Percentiles rank a stretch among this genome's conserved stretches.
phyloP scores from a whole-genome alignment of 2,888 invertebrate species.

The Nemurella pictetii region DNA sequence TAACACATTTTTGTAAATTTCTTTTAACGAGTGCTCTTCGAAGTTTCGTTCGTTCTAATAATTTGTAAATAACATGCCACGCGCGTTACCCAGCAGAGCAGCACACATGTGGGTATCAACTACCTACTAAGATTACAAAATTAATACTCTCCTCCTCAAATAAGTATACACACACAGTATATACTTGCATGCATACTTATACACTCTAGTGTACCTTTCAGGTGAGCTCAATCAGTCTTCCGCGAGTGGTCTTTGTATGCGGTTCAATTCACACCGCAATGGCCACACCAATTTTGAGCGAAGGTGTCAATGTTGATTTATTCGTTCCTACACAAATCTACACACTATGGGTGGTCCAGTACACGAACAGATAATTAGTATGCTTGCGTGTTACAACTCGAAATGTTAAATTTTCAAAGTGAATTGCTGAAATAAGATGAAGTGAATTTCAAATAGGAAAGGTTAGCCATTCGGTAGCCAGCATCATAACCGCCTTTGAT shows the following conservation, averaged over 20 bases:
- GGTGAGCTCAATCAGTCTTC: not conserved
- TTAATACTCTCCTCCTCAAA: not conserved
- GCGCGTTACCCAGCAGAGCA: not conserved
- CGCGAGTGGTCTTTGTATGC: not conserved
- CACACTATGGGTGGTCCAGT: no score
- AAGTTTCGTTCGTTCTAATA: not conserved
- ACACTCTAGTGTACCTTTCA: not conserved
- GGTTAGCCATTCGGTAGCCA: no score
- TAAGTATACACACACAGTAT: no score
- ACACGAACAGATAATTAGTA: no score
- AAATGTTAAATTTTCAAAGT: no score
- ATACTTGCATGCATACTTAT: not conserved
- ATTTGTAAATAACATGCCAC: not conserved
- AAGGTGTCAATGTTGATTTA: no score
- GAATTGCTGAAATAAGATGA: no score
- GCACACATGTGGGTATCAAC: not conserved
- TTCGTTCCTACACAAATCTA: no score
- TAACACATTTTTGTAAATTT: not conserved
- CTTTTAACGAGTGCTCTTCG: not conserved
- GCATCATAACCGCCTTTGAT: no score
- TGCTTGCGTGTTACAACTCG: no score
- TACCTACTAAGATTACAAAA: not conserved
- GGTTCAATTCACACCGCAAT: not conserved
- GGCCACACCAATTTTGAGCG: no score
- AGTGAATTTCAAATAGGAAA: no score